Evolutionary conservation across 2,888 invertebrate genomes (phyloP).

Genomic region (Linnaemya tessellans): DNA sequence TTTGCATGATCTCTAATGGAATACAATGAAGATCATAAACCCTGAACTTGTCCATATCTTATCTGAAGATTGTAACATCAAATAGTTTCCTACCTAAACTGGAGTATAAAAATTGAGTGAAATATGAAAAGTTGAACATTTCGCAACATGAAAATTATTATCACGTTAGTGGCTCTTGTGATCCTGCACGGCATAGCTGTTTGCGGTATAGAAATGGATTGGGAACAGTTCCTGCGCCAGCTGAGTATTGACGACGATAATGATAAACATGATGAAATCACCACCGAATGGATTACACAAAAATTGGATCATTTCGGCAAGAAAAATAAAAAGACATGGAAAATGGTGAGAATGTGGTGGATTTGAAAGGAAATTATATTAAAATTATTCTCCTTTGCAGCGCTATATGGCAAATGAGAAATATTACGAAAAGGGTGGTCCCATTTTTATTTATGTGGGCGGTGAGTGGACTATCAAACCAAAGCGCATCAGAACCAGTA

Average conservation of each 20-base stretch:
- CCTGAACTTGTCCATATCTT: background rate
- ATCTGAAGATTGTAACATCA: background rate
- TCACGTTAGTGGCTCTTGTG: background rate
- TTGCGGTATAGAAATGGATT: too few relatives aligned
- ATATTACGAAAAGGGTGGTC: conserved; percentile 84
- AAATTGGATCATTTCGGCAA: conserved; percentile 86
- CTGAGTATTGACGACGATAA: too few relatives aligned
- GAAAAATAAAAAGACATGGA: conserved; percentile 84
- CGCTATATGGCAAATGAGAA: conserved; percentile 85
- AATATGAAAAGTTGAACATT: conserved; percentile 2
- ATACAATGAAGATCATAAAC: background rate
- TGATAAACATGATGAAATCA: background rate
- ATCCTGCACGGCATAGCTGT: background rate
- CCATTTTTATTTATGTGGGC: conserved; percentile 88
- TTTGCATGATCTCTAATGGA: background rate
- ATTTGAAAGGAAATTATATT: background rate
- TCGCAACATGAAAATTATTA: background rate
- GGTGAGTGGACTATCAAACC: conserved; percentile 87
- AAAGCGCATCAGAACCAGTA: conserved; percentile 85
- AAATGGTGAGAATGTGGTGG: conserved; percentile 81
- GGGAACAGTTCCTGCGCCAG: background rate
- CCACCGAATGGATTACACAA: conserved; percentile 84
- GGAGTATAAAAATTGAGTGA: background rate
- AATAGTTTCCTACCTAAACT: background rate
- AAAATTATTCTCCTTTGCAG: conserved; percentile 68